These are phyloP conservation scores for Pavo muticus DNA, from an alignment of 2,113 vertebrate genomes.

Conservation along the genomic window DNA sequence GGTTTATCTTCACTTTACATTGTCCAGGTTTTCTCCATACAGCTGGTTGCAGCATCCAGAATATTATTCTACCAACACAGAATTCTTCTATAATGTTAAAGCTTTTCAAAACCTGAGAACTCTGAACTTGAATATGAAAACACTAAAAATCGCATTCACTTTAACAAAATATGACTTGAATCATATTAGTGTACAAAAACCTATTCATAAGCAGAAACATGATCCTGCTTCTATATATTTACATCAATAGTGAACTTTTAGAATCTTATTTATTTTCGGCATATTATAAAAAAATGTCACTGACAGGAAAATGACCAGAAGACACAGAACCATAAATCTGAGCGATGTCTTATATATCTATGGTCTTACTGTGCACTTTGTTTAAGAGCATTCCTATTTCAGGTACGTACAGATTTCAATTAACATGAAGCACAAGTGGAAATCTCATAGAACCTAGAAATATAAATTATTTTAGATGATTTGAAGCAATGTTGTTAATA, in stretches of 20 bases:
- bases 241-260: neutral
- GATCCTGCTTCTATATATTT: neutral
- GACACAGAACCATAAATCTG: neutral
- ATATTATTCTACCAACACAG: neutral
- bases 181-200: neutral
- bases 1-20: neutral
- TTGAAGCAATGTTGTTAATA: neutral
- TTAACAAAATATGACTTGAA: neutral
- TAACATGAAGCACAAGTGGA: neutral
- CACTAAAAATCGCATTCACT: neutral
- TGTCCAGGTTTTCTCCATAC: neutral
- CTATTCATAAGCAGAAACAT: neutral
- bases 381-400: neutral
- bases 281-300: neutral
- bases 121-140: neutral
- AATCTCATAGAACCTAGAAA: neutral
- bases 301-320: neutral
- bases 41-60: neutral
- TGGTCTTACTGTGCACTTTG: neutral
- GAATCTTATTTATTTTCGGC: neutral
- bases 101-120: neutral
- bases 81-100: neutral
- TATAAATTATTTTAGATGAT: neutral
- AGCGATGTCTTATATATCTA: neutral
- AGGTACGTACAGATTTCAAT: neutral